Conservation (phyloP, 2,888 invertebrate genomes). For the Chaetogeoica ovagalla region DNA sequence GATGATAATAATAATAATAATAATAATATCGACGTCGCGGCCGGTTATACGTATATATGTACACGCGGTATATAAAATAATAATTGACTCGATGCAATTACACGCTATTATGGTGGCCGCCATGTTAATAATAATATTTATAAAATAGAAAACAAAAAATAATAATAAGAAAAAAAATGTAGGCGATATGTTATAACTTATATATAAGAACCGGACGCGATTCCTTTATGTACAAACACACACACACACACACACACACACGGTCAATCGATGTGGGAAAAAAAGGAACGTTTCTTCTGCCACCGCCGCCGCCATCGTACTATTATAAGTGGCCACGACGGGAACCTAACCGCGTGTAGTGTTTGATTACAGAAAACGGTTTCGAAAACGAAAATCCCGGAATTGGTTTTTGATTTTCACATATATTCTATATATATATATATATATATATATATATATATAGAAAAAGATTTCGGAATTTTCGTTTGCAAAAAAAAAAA, state of each 20-base stretch:
- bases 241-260: not conserved
- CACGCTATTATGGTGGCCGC: conserved; percentile 21
- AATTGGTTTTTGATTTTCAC: conserved; percentile 5
- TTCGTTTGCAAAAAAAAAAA: too few relatives aligned
- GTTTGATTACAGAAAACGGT: conserved; percentile 14
- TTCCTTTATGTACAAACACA: not conserved
- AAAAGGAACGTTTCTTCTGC: conserved; percentile 2
- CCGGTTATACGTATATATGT: conserved; percentile 14
- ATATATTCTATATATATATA: too few relatives aligned
- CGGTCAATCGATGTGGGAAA: conserved; percentile 46
- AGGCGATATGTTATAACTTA: not conserved
- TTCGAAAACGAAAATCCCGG: conserved; percentile 21
- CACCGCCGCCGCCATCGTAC: not conserved
- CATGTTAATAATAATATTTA: conserved; percentile 45
- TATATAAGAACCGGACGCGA: not conserved
- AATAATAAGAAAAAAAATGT: conserved; percentile 35
- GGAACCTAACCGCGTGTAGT: not conserved
- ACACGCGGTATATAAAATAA: not conserved
- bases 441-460: too few relatives aligned
- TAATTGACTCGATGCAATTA: conserved; percentile 51
- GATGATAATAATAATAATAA: conserved; percentile 33
- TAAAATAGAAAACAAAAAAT: conserved; percentile 32
- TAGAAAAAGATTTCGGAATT: too few relatives aligned
- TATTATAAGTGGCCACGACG: not conserved
- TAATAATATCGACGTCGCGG: conserved; percentile 50